Conservation (phyloP, 2,888 invertebrate species). For the Steinernema carpocapsae region DNA sequence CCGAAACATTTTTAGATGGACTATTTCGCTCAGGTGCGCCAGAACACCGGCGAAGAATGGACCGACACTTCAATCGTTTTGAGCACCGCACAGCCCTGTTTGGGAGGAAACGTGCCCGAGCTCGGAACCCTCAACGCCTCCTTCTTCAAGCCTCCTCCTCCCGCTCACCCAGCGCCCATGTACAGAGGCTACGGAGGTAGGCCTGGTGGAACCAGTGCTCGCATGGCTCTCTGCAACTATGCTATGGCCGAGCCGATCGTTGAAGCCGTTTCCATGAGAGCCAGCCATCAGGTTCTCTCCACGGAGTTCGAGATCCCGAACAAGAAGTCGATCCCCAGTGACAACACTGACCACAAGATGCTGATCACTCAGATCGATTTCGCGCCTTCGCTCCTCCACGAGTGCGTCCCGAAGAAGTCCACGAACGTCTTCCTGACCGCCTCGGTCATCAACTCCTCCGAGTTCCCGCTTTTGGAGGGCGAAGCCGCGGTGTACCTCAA, state of each 20-base stretch:
- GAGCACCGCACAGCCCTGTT: slow-evolving; percentile 58
- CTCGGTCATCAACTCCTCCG: slow-evolving; percentile 51
- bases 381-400: slow-evolving; percentile 31
- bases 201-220: no score
- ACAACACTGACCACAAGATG: slow-evolving; percentile 67
- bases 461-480: slow-evolving; percentile 54
- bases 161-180: slow-evolving; percentile 56
- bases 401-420: slow-evolving; percentile 47
- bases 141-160: slow-evolving; percentile 51
- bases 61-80: slow-evolving; percentile 48
- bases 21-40: slow-evolving; percentile 69
- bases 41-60: slow-evolving; percentile 71
- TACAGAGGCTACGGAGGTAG: no score
- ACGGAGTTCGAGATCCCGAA: slow-evolving; percentile 54
- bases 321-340: slow-evolving; percentile 67
- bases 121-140: slow-evolving; percentile 60
- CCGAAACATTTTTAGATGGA: slow-evolving; percentile 54
- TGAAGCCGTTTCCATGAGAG: not conserved
- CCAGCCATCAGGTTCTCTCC: slow-evolving; percentile 49
- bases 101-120: slow-evolving; percentile 58
- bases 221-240: no score
- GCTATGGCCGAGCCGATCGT: not conserved
- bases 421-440: slow-evolving; percentile 59
- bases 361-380: slow-evolving; percentile 33
- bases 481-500: slow-evolving; percentile 59